phyloP scores from a whole-genome alignment of 2,113 vertebrate genomes.

The Gasterosteus aculeatus region DNA sequence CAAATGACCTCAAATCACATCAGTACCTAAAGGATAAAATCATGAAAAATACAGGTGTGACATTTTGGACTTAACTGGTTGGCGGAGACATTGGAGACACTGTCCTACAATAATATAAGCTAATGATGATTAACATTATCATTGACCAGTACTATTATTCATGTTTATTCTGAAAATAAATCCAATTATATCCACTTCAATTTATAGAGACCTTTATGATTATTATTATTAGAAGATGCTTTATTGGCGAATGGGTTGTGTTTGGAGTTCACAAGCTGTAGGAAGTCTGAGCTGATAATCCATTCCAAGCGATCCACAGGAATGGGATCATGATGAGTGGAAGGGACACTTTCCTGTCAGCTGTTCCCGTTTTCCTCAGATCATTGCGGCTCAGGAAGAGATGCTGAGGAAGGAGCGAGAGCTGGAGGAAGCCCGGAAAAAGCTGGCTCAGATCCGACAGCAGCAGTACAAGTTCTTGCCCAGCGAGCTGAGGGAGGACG shows the following conservation, averaged over 20 bases:
- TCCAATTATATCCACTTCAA: background rate
- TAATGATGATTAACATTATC: background rate
- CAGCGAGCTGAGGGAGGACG: slow-evolving; percentile 93
- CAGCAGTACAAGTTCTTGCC: slow-evolving; percentile 99
- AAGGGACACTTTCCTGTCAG: slow-evolving; percentile 34
- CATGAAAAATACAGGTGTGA: background rate
- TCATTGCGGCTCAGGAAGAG: slow-evolving; percentile 98
- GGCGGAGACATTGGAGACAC: background rate
- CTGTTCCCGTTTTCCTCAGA: slow-evolving; percentile 78
- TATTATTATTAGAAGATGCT: background rate
- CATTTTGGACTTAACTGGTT: background rate
- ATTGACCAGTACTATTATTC: background rate
- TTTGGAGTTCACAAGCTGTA: background rate
- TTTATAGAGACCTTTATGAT: background rate
- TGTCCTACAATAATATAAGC: background rate
- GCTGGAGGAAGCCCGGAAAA: slow-evolving; percentile 96
- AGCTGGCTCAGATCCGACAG: slow-evolving; percentile 97
- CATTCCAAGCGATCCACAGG: slow-evolving; percentile 18
- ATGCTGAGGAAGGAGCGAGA: slow-evolving; percentile 98
- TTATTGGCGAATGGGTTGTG: background rate
- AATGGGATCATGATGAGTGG: background rate
- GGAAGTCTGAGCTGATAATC: background rate
- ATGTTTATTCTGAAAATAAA: background rate
- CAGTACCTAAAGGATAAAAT: background rate
- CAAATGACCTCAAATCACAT: background rate